phyloP scores from a whole-genome alignment of 2,888 invertebrate genomes.

The Sicus ferrugineus region DNA sequence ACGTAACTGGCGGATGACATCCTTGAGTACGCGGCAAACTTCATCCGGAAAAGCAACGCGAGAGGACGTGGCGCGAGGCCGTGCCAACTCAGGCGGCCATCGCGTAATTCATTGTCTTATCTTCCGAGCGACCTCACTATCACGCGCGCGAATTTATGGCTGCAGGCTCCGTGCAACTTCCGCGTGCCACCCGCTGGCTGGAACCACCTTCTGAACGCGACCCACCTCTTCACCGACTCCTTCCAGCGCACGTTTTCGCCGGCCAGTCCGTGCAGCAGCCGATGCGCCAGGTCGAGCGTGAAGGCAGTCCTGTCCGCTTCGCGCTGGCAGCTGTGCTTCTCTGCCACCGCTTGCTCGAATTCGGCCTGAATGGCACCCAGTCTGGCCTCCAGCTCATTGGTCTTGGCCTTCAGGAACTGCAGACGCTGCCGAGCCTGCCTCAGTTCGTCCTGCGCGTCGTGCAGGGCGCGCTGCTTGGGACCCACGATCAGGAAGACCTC shows the following conservation, averaged over 20 bases:
- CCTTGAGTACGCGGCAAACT: background rate
- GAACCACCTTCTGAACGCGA: conserved; percentile 20
- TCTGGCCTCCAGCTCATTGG: conserved; percentile 75
- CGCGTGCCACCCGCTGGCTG: background rate
- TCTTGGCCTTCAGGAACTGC: conserved; percentile 76
- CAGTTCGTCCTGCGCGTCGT: conserved; percentile 85
- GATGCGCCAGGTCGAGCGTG: conserved; percentile 90
- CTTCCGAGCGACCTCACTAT: background rate
- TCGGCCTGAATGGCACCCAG: conserved; percentile 79
- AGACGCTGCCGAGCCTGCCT: conserved; percentile 83
- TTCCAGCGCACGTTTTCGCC: conserved; percentile 78
- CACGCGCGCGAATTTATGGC: background rate
- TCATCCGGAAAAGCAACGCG: background rate
- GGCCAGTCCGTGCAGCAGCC: conserved; percentile 90
- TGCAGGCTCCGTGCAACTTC: background rate
- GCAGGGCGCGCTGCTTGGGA: conserved; percentile 87
- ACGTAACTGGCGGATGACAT: background rate
- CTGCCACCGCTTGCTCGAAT: conserved; percentile 85
- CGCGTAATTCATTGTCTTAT: too few species aligned
- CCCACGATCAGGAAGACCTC: conserved; percentile 92
- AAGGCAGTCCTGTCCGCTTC: conserved; percentile 91
- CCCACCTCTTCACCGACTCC: conserved; percentile 60
- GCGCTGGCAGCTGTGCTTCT: conserved; percentile 88
- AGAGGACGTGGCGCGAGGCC: too few species aligned
- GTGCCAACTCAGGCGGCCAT: too few species aligned